phyloP scores from a whole-genome alignment of 1,140 invertebrate species.

The Calephelis nemesis region DNA sequence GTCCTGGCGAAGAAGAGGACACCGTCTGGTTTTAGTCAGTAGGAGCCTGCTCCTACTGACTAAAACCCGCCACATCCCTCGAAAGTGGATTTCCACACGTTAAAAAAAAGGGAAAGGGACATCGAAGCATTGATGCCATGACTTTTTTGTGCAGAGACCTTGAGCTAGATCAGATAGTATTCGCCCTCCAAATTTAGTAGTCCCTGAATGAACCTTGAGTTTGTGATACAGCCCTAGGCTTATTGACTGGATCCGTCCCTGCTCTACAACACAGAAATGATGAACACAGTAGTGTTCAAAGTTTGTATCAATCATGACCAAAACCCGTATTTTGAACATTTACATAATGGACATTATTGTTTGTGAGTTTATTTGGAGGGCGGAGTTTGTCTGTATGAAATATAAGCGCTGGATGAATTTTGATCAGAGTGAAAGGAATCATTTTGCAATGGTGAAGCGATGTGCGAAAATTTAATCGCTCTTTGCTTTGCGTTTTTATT shows the following conservation, averaged over 20 bases:
- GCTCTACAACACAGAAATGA: neutral
- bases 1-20: too few species aligned
- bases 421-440: slow-evolving; percentile 33
- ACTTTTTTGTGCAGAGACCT: too few species aligned
- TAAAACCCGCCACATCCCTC: too few species aligned
- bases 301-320: slow-evolving; percentile 6
- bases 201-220: too few species aligned
- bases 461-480: slow-evolving; percentile 34
- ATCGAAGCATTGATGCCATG: too few species aligned
- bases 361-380: slow-evolving; percentile 14
- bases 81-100: too few species aligned
- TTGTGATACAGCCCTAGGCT: too few species aligned
- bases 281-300: neutral
- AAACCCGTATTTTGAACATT: slow-evolving; percentile 15
- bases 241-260: neutral
- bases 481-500: neutral
- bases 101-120: too few species aligned
- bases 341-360: slow-evolving; percentile 18
- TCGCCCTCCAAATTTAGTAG: too few species aligned
- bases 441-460: slow-evolving; percentile 33
- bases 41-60: too few species aligned
- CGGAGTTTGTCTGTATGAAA: slow-evolving; percentile 21
- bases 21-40: too few species aligned
- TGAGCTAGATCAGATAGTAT: too few species aligned
- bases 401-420: slow-evolving; percentile 31